Base-by-base conservation (phyloP, 2,797 vertebrate genomes). In the Gambelia wislizenii region DNA sequence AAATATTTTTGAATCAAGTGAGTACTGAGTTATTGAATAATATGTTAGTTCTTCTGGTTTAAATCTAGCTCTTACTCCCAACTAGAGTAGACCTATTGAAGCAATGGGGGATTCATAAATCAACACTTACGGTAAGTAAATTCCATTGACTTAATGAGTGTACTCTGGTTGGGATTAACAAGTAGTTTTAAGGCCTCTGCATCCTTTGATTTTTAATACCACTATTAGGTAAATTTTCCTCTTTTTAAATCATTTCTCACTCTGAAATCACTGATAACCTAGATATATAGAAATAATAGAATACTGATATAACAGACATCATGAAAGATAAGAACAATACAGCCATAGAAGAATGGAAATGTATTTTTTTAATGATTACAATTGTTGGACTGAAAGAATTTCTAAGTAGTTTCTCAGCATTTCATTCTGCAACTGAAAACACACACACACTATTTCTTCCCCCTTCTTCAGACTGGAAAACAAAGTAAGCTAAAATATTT, bases 401-500 rank as follows among this genome's bases (percentile, higher is more conserved):
- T 36, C 36, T 33, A 70, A 59, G 56, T 49, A 80, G n/a, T 67
- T 67, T 33, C 64, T 67, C 3, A 67, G 30, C 12, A 33, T 67
- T 67, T 67, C 30, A 67, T 25, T 61, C 69, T 84, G 39, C 27
- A n/a, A 47, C 25, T 61, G 42, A 59, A 5, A 4, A 30, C 64
- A 2, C 64, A 64, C 8, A 6, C 1, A 30, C 3, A 39, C 78
- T 36, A 12, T 56, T 5, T 4, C 0, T 33, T 3, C 39, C 1
- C n/a, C 22, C 1, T 27, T 0, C 10, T 20, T 16, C 13, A 27
- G 59, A 0, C 3, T 2, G 33, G 33, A 30, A 20, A 1, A 2
- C 1, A 9, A 39, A 16, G 2, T 33, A 42, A 12, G 0, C 7
- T 1, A 14, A 54, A 0, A 20, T 4, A 4, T 14, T 0, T 30